A percentile compares a stretch with the other conserved stretches of the same genome.
Evolutionary conservation across 2,113 vertebrate species (phyloP).

Genomic region (Pseudonaja textilis): DNA sequence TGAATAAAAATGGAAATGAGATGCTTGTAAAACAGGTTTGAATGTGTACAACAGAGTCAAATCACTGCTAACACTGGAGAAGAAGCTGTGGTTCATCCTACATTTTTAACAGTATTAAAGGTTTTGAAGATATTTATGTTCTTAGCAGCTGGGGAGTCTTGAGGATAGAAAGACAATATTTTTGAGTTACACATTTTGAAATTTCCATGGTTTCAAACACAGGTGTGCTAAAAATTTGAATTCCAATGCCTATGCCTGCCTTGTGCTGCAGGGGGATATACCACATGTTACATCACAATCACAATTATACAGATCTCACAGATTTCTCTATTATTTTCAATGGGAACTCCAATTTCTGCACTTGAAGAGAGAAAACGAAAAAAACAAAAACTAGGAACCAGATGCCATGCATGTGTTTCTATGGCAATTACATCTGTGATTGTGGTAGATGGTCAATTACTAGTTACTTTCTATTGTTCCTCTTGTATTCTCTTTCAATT

Average conservation of each 20-base stretch:
- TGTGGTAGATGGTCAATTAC: neutral
- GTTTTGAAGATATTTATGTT: neutral
- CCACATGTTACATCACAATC: neutral
- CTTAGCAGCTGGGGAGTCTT: neutral
- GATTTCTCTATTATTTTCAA: neutral
- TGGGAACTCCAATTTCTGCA: neutral
- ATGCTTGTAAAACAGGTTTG: neutral
- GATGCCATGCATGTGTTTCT: neutral
- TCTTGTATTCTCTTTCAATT: neutral
- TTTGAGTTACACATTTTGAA: neutral
- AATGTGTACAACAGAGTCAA: neutral
- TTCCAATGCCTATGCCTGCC: neutral
- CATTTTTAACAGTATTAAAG: neutral
- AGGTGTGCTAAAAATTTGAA: neutral
- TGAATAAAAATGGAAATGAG: neutral
- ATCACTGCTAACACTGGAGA: neutral
- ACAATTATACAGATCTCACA: neutral
- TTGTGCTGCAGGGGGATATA: neutral
- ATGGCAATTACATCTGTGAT: neutral
- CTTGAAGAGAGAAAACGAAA: neutral
- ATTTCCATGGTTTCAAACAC: neutral
- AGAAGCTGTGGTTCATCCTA: neutral
- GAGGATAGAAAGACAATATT: neutral
- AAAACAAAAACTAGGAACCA: neutral
- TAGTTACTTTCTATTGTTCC: neutral